Conservation (phyloP, 2,888 invertebrate species). For the Athalia rosae region DNA sequence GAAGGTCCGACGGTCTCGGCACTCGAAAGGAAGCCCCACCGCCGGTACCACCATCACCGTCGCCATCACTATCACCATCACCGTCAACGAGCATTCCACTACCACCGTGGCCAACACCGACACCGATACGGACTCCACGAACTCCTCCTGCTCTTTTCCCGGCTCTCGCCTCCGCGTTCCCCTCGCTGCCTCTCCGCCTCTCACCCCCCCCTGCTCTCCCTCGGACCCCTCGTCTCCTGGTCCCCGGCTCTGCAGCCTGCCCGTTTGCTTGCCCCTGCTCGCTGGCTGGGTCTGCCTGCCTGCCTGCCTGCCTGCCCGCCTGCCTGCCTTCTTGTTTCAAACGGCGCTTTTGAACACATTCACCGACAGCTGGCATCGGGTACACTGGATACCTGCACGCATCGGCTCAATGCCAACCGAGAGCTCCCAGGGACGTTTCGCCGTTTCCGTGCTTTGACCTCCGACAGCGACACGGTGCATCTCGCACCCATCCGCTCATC, state of each 20-base stretch:
- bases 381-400: slow-evolving; percentile 50
- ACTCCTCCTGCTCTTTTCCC: slow-evolving; percentile 4
- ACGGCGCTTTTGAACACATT: slow-evolving; percentile 71
- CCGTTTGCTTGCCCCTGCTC: background rate
- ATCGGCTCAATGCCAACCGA: slow-evolving; percentile 42
- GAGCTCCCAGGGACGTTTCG: slow-evolving; percentile 58
- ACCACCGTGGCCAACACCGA: background rate
- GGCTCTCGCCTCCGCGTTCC: slow-evolving; percentile 8
- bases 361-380: slow-evolving; percentile 73
- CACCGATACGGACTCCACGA: background rate
- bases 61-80: slow-evolving; percentile 19
- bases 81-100: slow-evolving; percentile 19
- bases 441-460: slow-evolving; percentile 69
- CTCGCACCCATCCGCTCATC: slow-evolving; percentile 3
- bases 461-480: slow-evolving; percentile 33
- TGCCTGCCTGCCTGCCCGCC: slow-evolving; percentile 54
- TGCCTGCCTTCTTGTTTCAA: slow-evolving; percentile 67
- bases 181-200: background rate
- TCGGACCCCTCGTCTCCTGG: background rate
- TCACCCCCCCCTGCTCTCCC: slow-evolving; percentile 13
- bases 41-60: slow-evolving; percentile 20
- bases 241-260: too few relatives aligned
- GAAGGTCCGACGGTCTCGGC: slow-evolving; percentile 32
- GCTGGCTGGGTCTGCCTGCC: slow-evolving; percentile 46
- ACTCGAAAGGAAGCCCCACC: slow-evolving; percentile 39